Evolutionary conservation across 2,888 invertebrate genomes (phyloP).

Genomic region (Netelia virgata): DNA sequence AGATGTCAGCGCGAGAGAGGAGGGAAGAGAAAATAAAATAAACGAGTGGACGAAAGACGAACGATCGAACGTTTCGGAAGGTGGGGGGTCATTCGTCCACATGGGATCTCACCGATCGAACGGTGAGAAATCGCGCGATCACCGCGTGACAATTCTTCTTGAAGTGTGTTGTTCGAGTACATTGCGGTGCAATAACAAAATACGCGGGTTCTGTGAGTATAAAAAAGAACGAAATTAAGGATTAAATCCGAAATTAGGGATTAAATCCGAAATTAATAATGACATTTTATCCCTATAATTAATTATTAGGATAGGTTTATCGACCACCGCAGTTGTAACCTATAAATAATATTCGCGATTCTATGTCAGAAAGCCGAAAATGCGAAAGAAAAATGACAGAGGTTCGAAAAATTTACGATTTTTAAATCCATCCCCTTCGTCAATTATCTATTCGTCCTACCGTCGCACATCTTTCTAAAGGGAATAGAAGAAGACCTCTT

Average conservation of each 20-base stretch:
- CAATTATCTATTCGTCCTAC: neutral
- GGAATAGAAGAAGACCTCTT: neutral
- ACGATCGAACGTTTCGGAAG: slow-evolving; percentile 54
- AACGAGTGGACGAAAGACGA: slow-evolving; percentile 48
- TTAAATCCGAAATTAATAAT: neutral
- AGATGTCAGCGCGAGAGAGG: slow-evolving; percentile 37
- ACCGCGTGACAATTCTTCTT: slow-evolving; percentile 36
- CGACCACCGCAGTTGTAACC: neutral
- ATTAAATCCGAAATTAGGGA: neutral
- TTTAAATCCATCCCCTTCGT: neutral
- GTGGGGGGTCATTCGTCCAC: slow-evolving; percentile 19
- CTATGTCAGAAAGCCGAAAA: neutral
- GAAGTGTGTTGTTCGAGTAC: neutral
- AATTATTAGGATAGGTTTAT: neutral
- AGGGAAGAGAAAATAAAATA: neutral
- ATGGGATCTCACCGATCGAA: slow-evolving; percentile 38
- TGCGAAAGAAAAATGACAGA: neutral
- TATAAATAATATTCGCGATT: neutral
- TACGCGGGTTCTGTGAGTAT: neutral
- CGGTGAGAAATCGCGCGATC: slow-evolving; percentile 57
- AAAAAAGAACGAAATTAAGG: neutral
- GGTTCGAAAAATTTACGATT: neutral
- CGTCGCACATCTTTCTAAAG: neutral
- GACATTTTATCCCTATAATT: neutral
- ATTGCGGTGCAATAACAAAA: slow-evolving; percentile 29